phyloP scores from a whole-genome alignment of 2,113 vertebrate genomes.

The Vicugna pacos region DNA sequence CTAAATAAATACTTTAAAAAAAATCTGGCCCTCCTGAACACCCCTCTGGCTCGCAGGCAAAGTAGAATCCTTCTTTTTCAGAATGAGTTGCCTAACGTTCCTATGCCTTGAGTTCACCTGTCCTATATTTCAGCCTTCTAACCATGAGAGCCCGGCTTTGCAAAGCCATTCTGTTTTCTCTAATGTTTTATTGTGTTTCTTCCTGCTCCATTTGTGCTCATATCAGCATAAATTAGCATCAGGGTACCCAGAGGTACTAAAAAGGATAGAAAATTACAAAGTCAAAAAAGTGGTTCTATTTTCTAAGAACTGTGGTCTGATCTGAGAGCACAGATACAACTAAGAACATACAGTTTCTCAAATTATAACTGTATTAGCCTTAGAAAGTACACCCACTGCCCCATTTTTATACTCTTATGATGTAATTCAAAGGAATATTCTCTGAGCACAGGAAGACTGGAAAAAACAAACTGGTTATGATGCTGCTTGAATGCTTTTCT shows the following conservation, averaged over 20 bases:
- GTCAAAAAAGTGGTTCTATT: neutral
- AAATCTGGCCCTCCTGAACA: neutral
- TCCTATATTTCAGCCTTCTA: neutral
- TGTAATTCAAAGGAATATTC: neutral
- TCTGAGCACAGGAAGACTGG: neutral
- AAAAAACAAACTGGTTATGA: neutral
- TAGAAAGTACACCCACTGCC: accelerated
- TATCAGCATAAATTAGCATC: neutral
- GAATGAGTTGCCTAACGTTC: neutral
- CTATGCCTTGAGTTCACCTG: neutral
- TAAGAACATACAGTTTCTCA: neutral
- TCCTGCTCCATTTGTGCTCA: neutral
- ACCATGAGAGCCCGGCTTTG: accelerated
- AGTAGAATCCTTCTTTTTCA: neutral
- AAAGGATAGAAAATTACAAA: neutral
- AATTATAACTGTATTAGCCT: neutral
- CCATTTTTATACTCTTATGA: neutral
- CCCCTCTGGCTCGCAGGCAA: neutral
- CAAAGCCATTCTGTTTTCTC: neutral
- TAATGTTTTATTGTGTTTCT: neutral
- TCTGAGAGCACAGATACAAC: neutral
- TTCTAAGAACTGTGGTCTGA: neutral
- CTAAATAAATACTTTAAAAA: neutral
- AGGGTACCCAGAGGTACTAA: too few relatives aligned
- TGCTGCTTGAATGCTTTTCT: neutral